Evolutionary conservation across 2,113 vertebrate species (phyloP).

Genomic region (Pteropus alecto): DNA sequence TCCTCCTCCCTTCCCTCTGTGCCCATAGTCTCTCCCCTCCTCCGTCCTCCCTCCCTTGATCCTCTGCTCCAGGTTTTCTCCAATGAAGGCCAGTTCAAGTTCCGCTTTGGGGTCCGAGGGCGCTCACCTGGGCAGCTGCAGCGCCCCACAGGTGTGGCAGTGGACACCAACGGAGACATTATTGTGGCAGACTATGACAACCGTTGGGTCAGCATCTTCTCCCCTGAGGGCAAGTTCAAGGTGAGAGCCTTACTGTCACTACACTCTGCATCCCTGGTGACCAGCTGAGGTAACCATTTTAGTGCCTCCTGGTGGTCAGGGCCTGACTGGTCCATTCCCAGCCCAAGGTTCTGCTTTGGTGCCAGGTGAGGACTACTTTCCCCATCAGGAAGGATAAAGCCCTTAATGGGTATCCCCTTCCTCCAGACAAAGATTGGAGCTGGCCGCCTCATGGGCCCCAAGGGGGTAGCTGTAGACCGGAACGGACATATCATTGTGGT

Average conservation of each 20-base stretch:
- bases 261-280: neutral
- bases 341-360: neutral
- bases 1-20: constrained; percentile 6
- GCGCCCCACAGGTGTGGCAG: constrained; percentile 94
- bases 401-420: neutral
- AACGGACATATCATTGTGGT: constrained; percentile 97
- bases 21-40: neutral
- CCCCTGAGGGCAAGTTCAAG: constrained; percentile 98
- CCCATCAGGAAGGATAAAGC: fast-evolving
- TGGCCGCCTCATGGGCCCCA: constrained; percentile 95
- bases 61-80: constrained; percentile 89
- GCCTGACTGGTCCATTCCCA: neutral
- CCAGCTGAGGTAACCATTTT: neutral
- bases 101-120: constrained; percentile 95
- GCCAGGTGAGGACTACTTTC: neutral
- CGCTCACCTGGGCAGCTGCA: constrained; percentile 97
- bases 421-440: constrained; percentile 94
- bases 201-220: constrained; percentile 98
- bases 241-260: constrained; percentile 77
- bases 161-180: constrained; percentile 96
- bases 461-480: constrained; percentile 95
- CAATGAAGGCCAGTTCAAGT: constrained; percentile 95
- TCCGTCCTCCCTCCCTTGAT: neutral
- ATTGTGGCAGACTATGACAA: constrained; percentile 98
- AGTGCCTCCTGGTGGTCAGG: neutral